phyloP scores from a whole-genome alignment of 1,140 invertebrate genomes.

The Cyclargus thomasi region DNA sequence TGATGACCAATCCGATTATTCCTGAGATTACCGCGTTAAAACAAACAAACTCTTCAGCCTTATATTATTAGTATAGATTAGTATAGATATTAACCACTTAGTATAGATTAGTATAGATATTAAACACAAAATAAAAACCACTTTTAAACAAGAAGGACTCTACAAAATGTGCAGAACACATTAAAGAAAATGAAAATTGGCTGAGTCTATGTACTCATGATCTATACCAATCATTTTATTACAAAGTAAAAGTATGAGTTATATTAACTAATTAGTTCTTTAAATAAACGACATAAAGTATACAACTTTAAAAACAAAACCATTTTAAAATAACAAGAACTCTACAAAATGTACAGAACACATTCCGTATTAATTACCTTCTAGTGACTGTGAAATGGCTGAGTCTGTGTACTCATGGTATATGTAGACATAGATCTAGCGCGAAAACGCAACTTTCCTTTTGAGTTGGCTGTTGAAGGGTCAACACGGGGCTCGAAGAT shows the following conservation, averaged over 20 bases:
- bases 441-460: slow-evolving; percentile 22
- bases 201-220: background rate
- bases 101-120: no score
- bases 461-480: slow-evolving; percentile 18
- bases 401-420: background rate
- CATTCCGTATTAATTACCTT: background rate
- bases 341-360: background rate
- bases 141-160: background rate
- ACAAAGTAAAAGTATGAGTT: no score
- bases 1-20: no score
- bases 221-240: no score
- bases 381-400: background rate
- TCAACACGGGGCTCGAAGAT: slow-evolving; percentile 19
- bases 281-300: no score
- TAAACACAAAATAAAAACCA: no score
- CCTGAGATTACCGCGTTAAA: no score
- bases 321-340: background rate
- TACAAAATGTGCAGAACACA: background rate
- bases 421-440: slow-evolving; percentile 18
- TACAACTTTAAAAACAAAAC: background rate
- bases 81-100: no score
- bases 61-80: no score
- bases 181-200: background rate
- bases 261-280: no score
- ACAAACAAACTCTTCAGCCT: no score